These are phyloP conservation scores for Sinodicranocentrus sp. DNA, from an alignment of 2,888 invertebrate species.

Conservation along the genomic window DNA sequence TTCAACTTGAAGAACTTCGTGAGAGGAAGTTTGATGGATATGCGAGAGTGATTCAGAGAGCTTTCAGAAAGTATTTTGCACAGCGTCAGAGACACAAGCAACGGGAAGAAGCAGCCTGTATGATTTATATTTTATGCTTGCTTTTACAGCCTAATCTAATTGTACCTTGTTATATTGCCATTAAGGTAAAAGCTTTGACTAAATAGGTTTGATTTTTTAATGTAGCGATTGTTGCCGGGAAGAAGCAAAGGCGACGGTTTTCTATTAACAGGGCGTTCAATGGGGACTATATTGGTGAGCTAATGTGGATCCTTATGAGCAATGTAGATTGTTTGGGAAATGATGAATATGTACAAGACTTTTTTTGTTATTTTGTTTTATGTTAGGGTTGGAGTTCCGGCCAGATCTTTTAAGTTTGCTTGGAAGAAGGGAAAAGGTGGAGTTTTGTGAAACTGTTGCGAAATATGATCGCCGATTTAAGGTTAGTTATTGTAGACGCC, in stretches of 20 bases:
- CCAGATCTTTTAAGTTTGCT: conserved; percentile 82
- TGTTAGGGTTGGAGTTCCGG: conserved; percentile 80
- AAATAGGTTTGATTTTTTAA: conserved; percentile 44
- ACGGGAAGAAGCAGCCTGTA: conserved; percentile 81
- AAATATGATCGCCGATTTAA: conserved; percentile 85
- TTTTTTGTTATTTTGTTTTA: no score
- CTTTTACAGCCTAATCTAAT: not conserved
- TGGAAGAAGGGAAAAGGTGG: conserved; percentile 83
- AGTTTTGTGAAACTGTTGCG: conserved; percentile 83
- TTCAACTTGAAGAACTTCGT: conserved; percentile 84
- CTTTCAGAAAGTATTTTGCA: conserved; percentile 83
- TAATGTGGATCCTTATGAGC: no score
- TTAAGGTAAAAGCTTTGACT: not conserved
- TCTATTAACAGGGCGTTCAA: conserved; percentile 84
- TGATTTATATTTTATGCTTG: conserved; percentile 19
- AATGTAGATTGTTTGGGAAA: no score
- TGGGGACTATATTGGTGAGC: conserved; percentile 84
- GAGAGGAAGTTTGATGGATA: conserved; percentile 84
- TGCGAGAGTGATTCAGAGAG: conserved; percentile 84
- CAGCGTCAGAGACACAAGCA: conserved; percentile 81
- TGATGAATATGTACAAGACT: no score
- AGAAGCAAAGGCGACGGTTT: conserved; percentile 83
- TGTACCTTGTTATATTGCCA: no score
- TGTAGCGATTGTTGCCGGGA: conserved; percentile 79
- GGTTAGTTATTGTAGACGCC: no score